phyloP scores from a whole-genome alignment of 2,797 vertebrate species.

The Capromys pilorides region DNA sequence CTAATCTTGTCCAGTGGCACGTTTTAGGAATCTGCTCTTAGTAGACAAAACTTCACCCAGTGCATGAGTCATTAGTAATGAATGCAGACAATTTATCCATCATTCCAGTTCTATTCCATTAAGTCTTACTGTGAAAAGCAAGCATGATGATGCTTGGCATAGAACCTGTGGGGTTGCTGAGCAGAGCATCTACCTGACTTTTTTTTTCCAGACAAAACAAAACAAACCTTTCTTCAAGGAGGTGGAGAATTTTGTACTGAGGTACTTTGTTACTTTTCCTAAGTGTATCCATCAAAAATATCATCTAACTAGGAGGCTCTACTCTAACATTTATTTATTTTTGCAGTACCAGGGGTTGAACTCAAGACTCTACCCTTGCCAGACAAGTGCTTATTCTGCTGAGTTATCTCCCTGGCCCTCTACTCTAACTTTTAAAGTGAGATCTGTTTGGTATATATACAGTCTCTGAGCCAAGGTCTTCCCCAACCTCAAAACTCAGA shows the following conservation, averaged over 20 bases:
- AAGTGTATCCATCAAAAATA: background rate
- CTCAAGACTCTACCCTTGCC: no score
- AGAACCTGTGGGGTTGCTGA: background rate
- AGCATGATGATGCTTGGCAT: background rate
- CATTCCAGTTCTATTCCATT: slow-evolving; percentile 10
- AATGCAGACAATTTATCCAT: slow-evolving; percentile 44
- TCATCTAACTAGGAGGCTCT: background rate
- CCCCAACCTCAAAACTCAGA: background rate
- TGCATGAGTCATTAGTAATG: background rate
- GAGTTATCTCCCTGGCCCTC: no score
- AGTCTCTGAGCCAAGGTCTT: background rate
- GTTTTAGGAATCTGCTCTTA: background rate
- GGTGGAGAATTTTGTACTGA: background rate
- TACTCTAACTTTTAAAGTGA: background rate
- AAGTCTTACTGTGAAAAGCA: background rate
- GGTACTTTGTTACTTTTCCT: background rate
- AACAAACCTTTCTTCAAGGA: background rate
- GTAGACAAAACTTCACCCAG: background rate
- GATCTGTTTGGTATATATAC: background rate
- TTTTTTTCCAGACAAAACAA: background rate
- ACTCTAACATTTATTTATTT: background rate
- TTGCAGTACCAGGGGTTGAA: no score
- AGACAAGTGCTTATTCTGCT: no score
- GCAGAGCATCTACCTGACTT: background rate
- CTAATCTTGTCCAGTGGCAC: background rate